phyloP scores from a whole-genome alignment of 2,888 invertebrate species.

The Phalera bucephala region DNA sequence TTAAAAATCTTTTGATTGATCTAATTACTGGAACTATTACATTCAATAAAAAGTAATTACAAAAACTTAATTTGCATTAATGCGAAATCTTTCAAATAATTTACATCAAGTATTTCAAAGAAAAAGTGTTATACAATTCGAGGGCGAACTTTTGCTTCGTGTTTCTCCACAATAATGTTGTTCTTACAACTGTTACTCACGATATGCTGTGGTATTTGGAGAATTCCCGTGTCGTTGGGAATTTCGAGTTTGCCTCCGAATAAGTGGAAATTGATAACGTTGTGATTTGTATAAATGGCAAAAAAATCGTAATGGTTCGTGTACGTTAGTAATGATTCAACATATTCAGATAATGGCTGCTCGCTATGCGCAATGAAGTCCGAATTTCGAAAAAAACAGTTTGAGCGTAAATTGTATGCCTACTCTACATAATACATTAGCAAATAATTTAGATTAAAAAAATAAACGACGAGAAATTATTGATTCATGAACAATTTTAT shows the following conservation, averaged over 20 bases:
- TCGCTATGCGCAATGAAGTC: background rate
- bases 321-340: background rate
- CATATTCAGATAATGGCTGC: background rate
- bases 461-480: no score
- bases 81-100: conserved; percentile 43
- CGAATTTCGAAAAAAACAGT: background rate
- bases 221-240: conserved; percentile 42
- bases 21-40: conserved; percentile 1
- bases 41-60: conserved; percentile 31
- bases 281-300: conserved; percentile 15
- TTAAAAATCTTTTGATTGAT: conserved; percentile 2
- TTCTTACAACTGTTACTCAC: conserved; percentile 65
- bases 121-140: conserved; percentile 45
- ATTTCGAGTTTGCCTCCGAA: conserved; percentile 13
- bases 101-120: conserved; percentile 52
- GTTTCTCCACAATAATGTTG: conserved; percentile 62
- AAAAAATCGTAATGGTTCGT: conserved; percentile 16
- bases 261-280: conserved; percentile 26
- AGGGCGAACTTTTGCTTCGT: conserved; percentile 61
- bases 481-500: conserved; percentile 2
- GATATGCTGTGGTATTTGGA: conserved; percentile 55
- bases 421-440: no score
- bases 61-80: conserved; percentile 35
- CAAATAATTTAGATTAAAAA: no score
- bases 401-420: no score